Evolutionary conservation across 2,113 vertebrate genomes (phyloP), one percentile per base, ranked within the genome.

Genomic region (Corythornis madagascariensis): DNA sequence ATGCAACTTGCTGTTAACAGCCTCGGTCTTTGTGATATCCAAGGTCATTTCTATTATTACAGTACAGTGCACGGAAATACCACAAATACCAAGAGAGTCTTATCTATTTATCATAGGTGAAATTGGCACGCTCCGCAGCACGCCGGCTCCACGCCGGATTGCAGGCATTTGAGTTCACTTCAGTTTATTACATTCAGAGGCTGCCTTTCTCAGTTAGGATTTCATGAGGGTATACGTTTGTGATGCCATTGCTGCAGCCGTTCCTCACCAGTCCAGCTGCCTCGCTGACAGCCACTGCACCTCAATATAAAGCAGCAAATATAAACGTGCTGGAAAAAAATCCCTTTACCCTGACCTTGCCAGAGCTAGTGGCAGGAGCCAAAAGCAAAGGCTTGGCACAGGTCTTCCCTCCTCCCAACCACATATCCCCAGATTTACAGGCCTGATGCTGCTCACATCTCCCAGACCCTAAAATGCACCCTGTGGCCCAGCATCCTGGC

Each of bases 1-100:
- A 83, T 83, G 76, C 56, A 48, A 21, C 81, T 85, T 13, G 78
- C 52, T 67, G 56, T 47, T 71, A 85, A 73, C 85, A 86, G 84
- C 59, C 86, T 66, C 1, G 9, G 75, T 80, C 87, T 94, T 95
- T 94, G 92, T 93, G 71, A 93, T 93, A 77, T 1, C 82, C 94
- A 94, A 96, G 94, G 94, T 96, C 95, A 83, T 48, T 93, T 83
- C 89, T 92, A 82, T 96, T 94, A 92, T 94, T 94, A 84, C 75
- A 94, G 86, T 81, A 95, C 94, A 94, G 94, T 92, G 89, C 84
- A 89, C 92, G 92, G 95, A 96, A 96, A 95, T 95, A 74, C 94
- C 92, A 89, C 84, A 92, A 90, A 96, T 96, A 89, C 95, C 87
- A 75, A 80, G 92, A 79, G 81, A 82, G 89, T 0, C 92, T 91